A percentile compares a stretch with the other conserved stretches of the same genome.
Conservation (phyloP, 1,140 invertebrate species). For the Solenopsis invicta region DNA sequence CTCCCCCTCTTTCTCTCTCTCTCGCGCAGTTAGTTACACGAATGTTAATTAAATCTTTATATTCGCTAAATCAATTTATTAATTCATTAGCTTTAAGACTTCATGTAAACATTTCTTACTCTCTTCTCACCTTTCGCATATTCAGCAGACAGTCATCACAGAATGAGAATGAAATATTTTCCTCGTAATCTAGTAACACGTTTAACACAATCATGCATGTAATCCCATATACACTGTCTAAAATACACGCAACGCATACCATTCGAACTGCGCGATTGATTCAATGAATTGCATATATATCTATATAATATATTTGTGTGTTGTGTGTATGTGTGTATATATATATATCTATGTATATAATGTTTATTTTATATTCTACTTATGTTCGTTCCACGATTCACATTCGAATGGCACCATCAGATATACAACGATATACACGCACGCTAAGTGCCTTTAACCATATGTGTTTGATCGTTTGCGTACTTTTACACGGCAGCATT, state of each 20-base stretch:
- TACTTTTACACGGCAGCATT: slow-evolving; percentile 50
- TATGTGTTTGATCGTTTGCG: slow-evolving; percentile 60
- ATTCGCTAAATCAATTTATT: slow-evolving; percentile 78
- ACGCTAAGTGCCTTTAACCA: slow-evolving; percentile 57
- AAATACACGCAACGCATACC: slow-evolving; percentile 56
- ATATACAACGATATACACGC: slow-evolving; percentile 65
- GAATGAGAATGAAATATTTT: slow-evolving; percentile 84
- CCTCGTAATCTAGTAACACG: slow-evolving; percentile 78
- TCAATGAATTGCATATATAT: slow-evolving; percentile 68
- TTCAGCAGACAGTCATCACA: slow-evolving; percentile 85
- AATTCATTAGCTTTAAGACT: slow-evolving; percentile 77
- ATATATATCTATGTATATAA: slow-evolving; percentile 65
- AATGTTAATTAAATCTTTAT: slow-evolving; percentile 77
- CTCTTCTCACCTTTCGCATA: slow-evolving; percentile 70
- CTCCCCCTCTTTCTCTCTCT: slow-evolving; percentile 49
- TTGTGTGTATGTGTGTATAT: slow-evolving; percentile 18
- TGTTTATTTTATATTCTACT: slow-evolving; percentile 73
- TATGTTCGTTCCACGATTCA: slow-evolving; percentile 76
- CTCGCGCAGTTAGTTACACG: slow-evolving; percentile 74
- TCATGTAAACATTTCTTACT: slow-evolving; percentile 77
- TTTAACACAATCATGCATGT: slow-evolving; percentile 64
- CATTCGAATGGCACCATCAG: slow-evolving; percentile 76
- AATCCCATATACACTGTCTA: slow-evolving; percentile 11
- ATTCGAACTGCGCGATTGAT: slow-evolving; percentile 68
- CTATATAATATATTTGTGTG: slow-evolving; percentile 45